Evolutionary conservation across 2,113 vertebrate species (phyloP).

Genomic region (Archilochus colubris): DNA sequence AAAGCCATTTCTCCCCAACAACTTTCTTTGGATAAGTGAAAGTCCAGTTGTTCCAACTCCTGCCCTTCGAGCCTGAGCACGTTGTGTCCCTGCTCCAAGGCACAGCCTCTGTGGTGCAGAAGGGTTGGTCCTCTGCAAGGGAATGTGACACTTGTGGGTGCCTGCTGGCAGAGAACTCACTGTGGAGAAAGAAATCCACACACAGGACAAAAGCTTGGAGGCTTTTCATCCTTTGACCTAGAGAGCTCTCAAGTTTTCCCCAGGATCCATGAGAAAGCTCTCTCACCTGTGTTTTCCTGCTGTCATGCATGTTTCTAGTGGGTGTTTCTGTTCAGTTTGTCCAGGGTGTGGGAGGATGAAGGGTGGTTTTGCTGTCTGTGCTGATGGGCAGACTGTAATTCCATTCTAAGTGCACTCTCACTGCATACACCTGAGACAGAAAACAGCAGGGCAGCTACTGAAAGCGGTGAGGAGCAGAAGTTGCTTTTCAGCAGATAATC

Average conservation of each 20-base stretch:
- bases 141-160: accelerated
- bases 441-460: accelerated
- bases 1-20: neutral
- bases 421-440: accelerated
- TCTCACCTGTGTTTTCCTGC: neutral
- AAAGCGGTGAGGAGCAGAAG: neutral
- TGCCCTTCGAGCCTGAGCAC: neutral
- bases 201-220: neutral
- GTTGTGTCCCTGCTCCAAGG: neutral
- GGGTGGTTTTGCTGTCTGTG: neutral
- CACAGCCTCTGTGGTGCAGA: neutral
- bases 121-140: neutral
- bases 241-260: neutral
- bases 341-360: neutral
- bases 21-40: neutral
- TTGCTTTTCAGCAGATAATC: neutral
- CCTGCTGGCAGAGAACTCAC: neutral
- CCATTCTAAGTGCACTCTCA: neutral
- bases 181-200: accelerated
- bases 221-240: neutral
- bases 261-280: accelerated
- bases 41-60: neutral
- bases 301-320: accelerated
- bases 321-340: neutral
- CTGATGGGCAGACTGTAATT: neutral